Evolutionary conservation across 2,888 invertebrate genomes (phyloP).

Genomic region (Athalia circularis): DNA sequence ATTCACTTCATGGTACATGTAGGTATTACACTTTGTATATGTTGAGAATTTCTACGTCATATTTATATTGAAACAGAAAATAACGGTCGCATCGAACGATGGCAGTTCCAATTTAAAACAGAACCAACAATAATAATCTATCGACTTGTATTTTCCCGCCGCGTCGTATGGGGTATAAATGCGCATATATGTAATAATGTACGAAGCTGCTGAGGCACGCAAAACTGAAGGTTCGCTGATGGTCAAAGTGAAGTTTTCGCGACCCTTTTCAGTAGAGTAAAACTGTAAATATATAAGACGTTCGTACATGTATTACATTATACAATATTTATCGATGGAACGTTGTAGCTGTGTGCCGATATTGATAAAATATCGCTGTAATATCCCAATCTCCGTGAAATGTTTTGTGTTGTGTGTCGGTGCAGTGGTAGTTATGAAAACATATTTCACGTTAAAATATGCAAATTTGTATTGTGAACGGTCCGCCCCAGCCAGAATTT

Average conservation of each 20-base stretch:
- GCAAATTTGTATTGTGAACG: constrained; percentile 54
- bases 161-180: too few relatives aligned
- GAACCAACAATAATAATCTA: too few relatives aligned
- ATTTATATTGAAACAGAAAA: too few relatives aligned
- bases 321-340: constrained; percentile 18
- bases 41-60: too few relatives aligned
- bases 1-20: neutral
- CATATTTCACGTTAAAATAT: constrained; percentile 52
- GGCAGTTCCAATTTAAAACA: too few relatives aligned
- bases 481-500: constrained; percentile 14
- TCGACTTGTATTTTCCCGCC: too few relatives aligned
- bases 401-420: constrained; percentile 18
- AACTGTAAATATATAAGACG: too few relatives aligned
- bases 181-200: too few relatives aligned
- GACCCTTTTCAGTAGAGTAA: neutral
- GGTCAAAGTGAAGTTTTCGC: neutral
- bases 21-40: too few relatives aligned
- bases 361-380: constrained; percentile 44
- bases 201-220: too few relatives aligned
- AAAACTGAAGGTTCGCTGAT: neutral
- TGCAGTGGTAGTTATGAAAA: constrained; percentile 31
- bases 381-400: constrained; percentile 43
- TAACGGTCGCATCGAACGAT: too few relatives aligned
- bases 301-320: neutral
- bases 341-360: neutral